A percentile compares a stretch with the other conserved stretches of the same genome.
phyloP scores from a whole-genome alignment of 30 jellyfish, hydroid and myxozoan genomes.

The Pelagia noctiluca region DNA sequence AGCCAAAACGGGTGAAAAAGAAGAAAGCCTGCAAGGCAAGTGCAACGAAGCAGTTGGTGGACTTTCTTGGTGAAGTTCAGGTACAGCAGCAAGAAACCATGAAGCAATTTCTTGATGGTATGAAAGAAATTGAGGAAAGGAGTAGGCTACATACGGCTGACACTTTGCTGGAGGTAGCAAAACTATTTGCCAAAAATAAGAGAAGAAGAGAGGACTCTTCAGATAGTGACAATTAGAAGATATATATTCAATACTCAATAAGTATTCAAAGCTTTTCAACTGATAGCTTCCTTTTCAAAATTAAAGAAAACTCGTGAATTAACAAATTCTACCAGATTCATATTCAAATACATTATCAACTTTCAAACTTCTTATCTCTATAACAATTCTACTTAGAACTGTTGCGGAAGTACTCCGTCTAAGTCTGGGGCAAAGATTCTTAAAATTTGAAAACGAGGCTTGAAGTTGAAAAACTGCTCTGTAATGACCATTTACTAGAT shows the following conservation, averaged over 20 bases:
- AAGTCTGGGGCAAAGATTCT: too few species aligned
- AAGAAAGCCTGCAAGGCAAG: slow-evolving; percentile 28
- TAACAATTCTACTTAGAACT: too few species aligned
- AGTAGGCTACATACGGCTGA: slow-evolving; percentile 36
- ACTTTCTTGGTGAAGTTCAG: slow-evolving; percentile 11
- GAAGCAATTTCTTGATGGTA: slow-evolving; percentile 32
- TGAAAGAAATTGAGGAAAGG: slow-evolving; percentile 34
- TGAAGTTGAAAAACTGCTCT: too few species aligned
- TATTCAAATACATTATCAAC: not conserved
- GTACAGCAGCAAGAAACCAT: slow-evolving; percentile 35
- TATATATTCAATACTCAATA: not conserved
- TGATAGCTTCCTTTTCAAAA: not conserved
- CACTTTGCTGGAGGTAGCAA: slow-evolving; percentile 15
- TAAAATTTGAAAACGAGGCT: too few species aligned
- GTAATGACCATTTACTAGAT: too few species aligned
- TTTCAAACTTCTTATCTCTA: not conserved
- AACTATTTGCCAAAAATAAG: slow-evolving; percentile 12
- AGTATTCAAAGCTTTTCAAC: too few species aligned
- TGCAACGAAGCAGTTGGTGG: slow-evolving; percentile 18
- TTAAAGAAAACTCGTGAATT: not conserved
- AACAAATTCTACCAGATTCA: not conserved
- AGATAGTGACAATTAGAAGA: slow-evolving; percentile 20
- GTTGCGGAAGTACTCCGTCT: too few species aligned
- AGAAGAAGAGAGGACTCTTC: not conserved
- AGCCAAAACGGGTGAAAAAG: slow-evolving; percentile 21